Base-by-base conservation (phyloP, 2,797 vertebrate genomes). In the Spinus olivaceus region DNA sequence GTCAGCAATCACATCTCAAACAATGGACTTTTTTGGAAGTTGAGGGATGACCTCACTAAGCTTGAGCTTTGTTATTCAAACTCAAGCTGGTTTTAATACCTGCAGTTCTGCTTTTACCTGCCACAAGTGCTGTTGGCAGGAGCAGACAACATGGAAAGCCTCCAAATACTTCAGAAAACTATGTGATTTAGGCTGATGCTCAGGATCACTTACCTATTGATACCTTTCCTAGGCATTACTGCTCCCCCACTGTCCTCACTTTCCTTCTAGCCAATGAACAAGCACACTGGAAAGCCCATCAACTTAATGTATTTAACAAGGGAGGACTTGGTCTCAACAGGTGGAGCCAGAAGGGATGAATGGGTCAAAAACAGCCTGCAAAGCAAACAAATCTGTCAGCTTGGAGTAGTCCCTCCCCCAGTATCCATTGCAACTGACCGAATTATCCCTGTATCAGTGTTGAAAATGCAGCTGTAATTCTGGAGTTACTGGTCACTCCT, bases 181-280 rank as follows among this genome's bases (percentile, higher is more conserved):
- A 14, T 0, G 2, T 19, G 39, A 70, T 22, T 57, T 11, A 18
- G 18, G 14, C 30, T 20, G 22, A 80, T 39, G 64, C 3, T 41
- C 0, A 0, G 35, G 18, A 41, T 22, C 50, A 39, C 47, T 90
- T 28, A 56, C 32, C 32, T 53, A n/a, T 0, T 56, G 33, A 42
- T 37, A 15, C 21, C 25, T 47, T 76, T 46, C 54, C 25, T 3
- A 66, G n/a, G 14, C 3, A 1, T 69, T 54, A 30, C 3, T 41
- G 64, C 18, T 85, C 10, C n/a, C 32, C 13, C 23, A 30, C 6
- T 19, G 28, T 37, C 27, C 51, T 59, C 35, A n/a, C 49, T 59
- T 56, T 63, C 37, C 37, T 72, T 56, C 60, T 79, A 47, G 30
- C n/a, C 13, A 23, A 0, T 22, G 14, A 65, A 66, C 3, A 73